These are phyloP conservation scores for Chouioia cunea DNA, from an alignment of 2,888 invertebrate genomes.

Conservation along the genomic window DNA sequence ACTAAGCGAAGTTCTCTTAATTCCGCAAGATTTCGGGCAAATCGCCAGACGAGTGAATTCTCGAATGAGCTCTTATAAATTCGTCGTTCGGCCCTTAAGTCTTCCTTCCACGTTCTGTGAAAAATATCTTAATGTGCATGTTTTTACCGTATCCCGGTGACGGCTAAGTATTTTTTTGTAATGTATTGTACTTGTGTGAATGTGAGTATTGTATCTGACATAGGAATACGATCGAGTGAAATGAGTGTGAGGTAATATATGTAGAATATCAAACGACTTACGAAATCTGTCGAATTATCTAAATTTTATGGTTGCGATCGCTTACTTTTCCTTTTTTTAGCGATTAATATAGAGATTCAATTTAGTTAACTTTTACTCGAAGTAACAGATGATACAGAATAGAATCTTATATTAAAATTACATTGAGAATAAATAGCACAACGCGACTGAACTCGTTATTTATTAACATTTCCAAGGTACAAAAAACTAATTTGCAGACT, in stretches of 20 bases:
- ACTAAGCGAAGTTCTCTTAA: not conserved
- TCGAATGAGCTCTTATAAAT: conserved; percentile 57
- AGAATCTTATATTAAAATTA: no score
- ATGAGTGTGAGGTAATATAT: not conserved
- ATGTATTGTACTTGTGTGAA: not conserved
- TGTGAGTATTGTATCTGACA: not conserved
- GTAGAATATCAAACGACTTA: not conserved
- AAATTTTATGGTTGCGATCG: conserved; percentile 22
- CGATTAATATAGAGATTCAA: no score
- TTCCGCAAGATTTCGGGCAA: conserved; percentile 49
- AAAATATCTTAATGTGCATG: no score
- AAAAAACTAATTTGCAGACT: no score
- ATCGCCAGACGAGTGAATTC: conserved; percentile 51
- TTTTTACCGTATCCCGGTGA: no score
- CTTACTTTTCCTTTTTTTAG: not conserved
- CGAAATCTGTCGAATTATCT: not conserved
- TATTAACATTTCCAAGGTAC: no score
- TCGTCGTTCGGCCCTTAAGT: conserved; percentile 43
- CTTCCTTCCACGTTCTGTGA: not conserved
- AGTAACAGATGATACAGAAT: no score
- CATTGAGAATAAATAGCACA: no score
- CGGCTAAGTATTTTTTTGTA: conserved; percentile 5
- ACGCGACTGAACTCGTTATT: no score
- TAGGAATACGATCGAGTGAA: conserved; percentile 26
- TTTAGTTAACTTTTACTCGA: no score